Conservation (phyloP, 2,797 vertebrate genomes). For the Pelochelys cantorii region DNA sequence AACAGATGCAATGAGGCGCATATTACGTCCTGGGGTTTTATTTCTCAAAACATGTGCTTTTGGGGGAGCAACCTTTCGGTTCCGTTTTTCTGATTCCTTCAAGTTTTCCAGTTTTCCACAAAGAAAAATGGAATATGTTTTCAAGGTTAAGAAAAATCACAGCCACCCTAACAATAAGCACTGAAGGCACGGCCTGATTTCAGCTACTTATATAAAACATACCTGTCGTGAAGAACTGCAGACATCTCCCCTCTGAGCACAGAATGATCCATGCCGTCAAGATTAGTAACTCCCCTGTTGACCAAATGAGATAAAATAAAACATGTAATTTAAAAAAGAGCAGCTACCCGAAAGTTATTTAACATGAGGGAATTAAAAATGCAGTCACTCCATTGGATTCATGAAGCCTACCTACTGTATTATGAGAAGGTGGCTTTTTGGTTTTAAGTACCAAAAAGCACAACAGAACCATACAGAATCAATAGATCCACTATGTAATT, state of each 20-base stretch:
- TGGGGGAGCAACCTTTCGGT: neutral
- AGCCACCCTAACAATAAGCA: neutral
- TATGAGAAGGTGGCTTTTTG: neutral
- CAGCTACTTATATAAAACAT: slow-evolving; percentile 57
- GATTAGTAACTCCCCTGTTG: neutral
- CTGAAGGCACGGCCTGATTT: neutral
- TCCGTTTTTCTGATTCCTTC: neutral
- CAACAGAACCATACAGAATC: neutral
- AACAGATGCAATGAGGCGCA: neutral
- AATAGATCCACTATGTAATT: neutral
- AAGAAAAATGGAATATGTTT: neutral
- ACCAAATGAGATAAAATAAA: slow-evolving; percentile 26
- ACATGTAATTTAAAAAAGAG: neutral
- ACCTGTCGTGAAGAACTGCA: slow-evolving; percentile 89
- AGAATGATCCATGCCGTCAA: slow-evolving; percentile 89
- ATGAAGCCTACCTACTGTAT: neutral
- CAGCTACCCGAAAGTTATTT: neutral
- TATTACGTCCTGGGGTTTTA: neutral
- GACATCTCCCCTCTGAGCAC: slow-evolving; percentile 89
- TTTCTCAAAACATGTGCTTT: neutral
- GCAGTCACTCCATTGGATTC: neutral
- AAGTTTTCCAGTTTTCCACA: neutral
- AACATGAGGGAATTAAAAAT: neutral
- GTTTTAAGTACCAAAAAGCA: neutral
- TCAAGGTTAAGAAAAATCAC: neutral